A percentile compares a stretch with the other conserved stretches of the same genome.
Evolutionary conservation across 2,113 vertebrate species (phyloP).

Genomic region (Probosciger aterrimus): DNA sequence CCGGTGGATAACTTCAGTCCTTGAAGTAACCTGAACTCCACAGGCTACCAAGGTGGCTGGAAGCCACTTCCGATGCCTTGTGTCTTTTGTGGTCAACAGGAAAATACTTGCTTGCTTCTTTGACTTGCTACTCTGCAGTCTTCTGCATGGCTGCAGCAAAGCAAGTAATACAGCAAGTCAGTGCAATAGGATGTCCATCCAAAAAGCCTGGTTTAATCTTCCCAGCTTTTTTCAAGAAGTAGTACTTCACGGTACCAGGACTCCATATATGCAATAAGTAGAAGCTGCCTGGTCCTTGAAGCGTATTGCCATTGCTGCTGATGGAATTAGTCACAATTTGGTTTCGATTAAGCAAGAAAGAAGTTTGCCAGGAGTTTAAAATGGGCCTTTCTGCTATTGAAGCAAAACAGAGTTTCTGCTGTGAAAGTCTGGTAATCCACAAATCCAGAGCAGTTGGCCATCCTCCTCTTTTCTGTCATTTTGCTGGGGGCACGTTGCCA

Average conservation of each 20-base stretch:
- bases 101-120: background rate
- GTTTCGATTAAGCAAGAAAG: background rate
- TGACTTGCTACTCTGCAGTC: background rate
- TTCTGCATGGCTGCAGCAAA: background rate
- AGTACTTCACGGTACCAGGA: background rate
- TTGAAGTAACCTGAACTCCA: background rate
- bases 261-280: background rate
- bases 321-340: background rate
- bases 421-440: background rate
- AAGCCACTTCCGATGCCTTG: background rate
- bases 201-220: background rate
- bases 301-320: background rate
- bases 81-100: background rate
- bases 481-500: background rate
- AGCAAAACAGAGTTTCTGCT: background rate
- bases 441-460: background rate
- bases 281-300: background rate
- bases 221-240: background rate
- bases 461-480: background rate
- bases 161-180: background rate
- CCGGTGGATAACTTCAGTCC: background rate
- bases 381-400: background rate
- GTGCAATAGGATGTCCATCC: background rate
- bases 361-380: background rate
- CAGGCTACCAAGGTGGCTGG: background rate